Percentiles rank a stretch among this genome's conserved stretches.
Conservation (phyloP, 2,888 invertebrate species). For the Chouioia cunea region DNA sequence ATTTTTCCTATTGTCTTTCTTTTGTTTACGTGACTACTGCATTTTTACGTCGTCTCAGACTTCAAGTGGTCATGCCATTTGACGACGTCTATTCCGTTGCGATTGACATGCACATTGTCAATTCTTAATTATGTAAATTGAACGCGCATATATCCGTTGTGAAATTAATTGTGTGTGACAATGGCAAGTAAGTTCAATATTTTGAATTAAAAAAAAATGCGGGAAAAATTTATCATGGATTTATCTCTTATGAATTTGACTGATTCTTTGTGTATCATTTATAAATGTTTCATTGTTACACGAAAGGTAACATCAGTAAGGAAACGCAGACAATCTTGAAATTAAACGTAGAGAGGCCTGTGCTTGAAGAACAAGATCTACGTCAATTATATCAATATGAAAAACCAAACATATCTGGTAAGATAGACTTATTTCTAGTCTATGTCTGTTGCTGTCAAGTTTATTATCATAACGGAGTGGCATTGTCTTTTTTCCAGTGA, state of each 20-base stretch:
- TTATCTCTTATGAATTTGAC: neutral
- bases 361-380: constrained; percentile 70
- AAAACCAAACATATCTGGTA: constrained; percentile 67
- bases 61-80: neutral
- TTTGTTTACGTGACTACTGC: too few relatives aligned
- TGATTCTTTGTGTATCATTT: neutral
- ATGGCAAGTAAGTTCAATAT: constrained; percentile 12
- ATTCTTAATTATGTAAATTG: too few relatives aligned
- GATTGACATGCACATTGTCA: too few relatives aligned
- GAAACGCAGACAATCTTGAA: constrained; percentile 39
- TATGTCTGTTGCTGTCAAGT: neutral
- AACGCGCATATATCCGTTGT: too few relatives aligned
- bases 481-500: constrained; percentile 38
- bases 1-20: neutral
- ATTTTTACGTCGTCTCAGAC: neutral
- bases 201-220: constrained; percentile 38
- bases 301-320: constrained; percentile 30
- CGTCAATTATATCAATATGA: constrained; percentile 69
- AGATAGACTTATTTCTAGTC: constrained; percentile 49
- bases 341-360: constrained; percentile 67
- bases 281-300: constrained; percentile 1
- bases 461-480: constrained; percentile 1
- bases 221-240: constrained; percentile 16
- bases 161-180: neutral
- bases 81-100: too few relatives aligned